Percentiles rank a stretch among this genome's conserved stretches.
Conservation (phyloP, 2,113 vertebrate species). For the Perca schrenkii region DNA sequence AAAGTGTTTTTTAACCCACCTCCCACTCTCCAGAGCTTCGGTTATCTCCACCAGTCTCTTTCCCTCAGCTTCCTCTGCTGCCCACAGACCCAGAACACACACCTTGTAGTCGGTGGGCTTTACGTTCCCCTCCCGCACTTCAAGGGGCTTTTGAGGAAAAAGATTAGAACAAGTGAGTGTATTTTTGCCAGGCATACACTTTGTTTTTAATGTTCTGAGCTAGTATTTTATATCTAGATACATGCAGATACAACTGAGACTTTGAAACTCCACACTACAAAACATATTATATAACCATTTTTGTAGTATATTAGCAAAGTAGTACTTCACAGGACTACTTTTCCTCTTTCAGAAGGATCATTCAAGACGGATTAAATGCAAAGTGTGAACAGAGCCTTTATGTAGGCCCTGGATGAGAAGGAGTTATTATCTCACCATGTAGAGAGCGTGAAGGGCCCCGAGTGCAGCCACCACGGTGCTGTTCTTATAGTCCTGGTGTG, state of each 20-base stretch:
- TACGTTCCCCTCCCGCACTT: conserved; percentile 78
- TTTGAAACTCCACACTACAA: neutral
- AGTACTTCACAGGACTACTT: neutral
- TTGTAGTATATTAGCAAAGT: neutral
- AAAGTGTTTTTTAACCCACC: conserved; percentile 63
- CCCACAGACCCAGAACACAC: conserved; percentile 84
- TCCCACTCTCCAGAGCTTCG: conserved; percentile 83
- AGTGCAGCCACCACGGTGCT: conserved; percentile 80
- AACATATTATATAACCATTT: neutral
- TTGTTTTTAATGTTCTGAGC: neutral
- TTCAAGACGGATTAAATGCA: neutral
- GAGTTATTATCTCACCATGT: conserved; percentile 78
- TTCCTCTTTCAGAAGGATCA: neutral
- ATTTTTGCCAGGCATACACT: neutral
- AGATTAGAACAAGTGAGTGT: neutral
- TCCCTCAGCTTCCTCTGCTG: conserved; percentile 61
- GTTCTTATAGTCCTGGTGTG: conserved; percentile 78
- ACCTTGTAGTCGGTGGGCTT: conserved; percentile 77
- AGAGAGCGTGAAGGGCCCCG: conserved; percentile 86
- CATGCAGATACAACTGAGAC: neutral
- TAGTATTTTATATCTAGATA: neutral
- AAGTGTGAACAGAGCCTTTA: neutral
- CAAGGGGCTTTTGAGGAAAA: conserved; percentile 79
- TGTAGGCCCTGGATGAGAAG: neutral
- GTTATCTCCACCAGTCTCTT: conserved; percentile 70